These are phyloP conservation scores for Falco biarmicus DNA, from an alignment of 2,797 vertebrate species.

Conservation along the genomic window DNA sequence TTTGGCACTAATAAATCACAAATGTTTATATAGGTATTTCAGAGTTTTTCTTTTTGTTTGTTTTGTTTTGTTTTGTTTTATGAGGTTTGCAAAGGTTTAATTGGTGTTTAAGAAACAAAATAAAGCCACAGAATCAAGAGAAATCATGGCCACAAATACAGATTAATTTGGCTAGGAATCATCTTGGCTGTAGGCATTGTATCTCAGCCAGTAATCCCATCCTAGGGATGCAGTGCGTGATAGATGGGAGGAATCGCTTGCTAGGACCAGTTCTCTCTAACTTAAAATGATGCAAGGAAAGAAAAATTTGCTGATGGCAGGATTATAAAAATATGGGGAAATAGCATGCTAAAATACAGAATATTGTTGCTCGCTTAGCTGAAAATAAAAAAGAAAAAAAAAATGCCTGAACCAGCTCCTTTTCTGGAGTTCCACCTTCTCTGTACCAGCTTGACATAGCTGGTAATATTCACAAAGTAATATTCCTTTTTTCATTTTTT, in stretches of 20 bases:
- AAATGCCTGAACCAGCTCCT: neutral
- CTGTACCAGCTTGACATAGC: neutral
- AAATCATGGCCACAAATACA: neutral
- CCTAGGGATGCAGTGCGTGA: neutral
- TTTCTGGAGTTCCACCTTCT: neutral
- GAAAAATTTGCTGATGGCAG: neutral
- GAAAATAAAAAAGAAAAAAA: no score
- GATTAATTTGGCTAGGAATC: neutral
- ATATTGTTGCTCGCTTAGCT: neutral
- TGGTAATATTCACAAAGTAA: neutral
- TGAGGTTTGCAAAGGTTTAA: neutral
- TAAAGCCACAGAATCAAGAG: neutral
- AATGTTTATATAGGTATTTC: neutral
- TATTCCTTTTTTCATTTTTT: neutral
- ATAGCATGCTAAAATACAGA: neutral
- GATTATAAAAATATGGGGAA: neutral
- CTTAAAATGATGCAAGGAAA: neutral
- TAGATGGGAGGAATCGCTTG: neutral
- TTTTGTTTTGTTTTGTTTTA: neutral
- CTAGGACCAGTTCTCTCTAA: neutral
- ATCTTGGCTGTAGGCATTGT: neutral
- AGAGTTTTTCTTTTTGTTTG: neutral
- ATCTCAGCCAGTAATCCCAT: neutral
- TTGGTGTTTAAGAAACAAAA: neutral
- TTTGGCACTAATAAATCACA: neutral